Evolutionary conservation across 2,797 vertebrate genomes (phyloP), one percentile per base, ranked within the genome.

Genomic region (Pseudopleuronectes americanus): DNA sequence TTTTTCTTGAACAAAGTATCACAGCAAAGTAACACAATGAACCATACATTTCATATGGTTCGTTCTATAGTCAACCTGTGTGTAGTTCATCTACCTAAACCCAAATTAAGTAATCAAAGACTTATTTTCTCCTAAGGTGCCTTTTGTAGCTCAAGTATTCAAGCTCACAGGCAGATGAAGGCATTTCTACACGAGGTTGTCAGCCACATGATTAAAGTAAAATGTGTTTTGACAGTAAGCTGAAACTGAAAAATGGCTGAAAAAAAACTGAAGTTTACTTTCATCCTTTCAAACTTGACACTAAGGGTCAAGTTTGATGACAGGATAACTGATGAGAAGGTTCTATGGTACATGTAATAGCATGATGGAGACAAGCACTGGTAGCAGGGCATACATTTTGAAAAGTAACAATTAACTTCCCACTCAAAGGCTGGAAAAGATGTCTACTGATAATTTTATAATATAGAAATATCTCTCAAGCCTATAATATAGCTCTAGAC

Each of bases 131-230:
- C 10, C 21, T 61, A 10, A 12, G 57, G 33, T 57, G 43, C 52
- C 12, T 61, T 63, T 71, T 67, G 58, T 19, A 57, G 62, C 49
- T 53, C 12, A 61, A 58, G 47, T 28, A 17, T 52, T 64, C 51
- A 68, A 21, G 5, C 57, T 84, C 52, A 33, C 45, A 47, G 28
- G 73, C 54, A n/a, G 62, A 86, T 69, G 8, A 84, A 81, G 72
- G 58, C 22, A 21, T 61, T 74, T 84, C 43, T 59, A 45, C 79
- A 72, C 4, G 36, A 82, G 31, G 53, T 57, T 77, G 84, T 87
- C 80, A 86, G 48, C 22, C 43, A 56, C 66, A 38, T 3, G 47
- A 86, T 84, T 56, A 87, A 85, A 87, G 83, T 71, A 24, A 68
- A 81, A 72, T 55, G 43, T 62, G 80, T 79, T 82, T 75, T 78